Base-by-base conservation (phyloP, 2,113 vertebrate species). In the Sorex fumeus region DNA sequence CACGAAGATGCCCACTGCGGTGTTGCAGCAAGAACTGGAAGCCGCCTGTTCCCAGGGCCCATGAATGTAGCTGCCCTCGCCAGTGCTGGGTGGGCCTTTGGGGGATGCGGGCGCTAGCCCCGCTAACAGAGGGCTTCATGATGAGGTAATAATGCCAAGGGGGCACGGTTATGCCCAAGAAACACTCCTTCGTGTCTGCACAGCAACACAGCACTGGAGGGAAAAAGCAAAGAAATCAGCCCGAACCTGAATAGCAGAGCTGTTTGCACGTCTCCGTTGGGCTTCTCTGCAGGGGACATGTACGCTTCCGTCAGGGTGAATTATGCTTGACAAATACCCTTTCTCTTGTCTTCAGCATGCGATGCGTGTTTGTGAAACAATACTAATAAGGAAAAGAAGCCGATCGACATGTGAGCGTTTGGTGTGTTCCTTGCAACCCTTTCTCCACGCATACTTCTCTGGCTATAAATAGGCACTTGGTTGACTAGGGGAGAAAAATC, bases 401-500 rank as follows among this genome's bases (percentile, higher is more conserved):
- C 91, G 90, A 92, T 75, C 78, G 92, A 79, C 66, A 79, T 27
- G 79, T 45, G 81, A 69, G n/a, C 69, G 45, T 76, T 62, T 76
- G 1, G 0, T 64, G 90, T n/a, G 70, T 92, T 94, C 86, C 93
- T 93, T 79, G 91, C 60, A 94, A 90, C 62, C 79, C 92, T 91
- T 95, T 92, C 92, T 91, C 83, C 92, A 81, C 0, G 28, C 80
- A 93, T 90, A 84, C 70, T 90, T 92, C 95, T 84, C 80, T 6
- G 45, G 86, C 92, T 96, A 94, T 94, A 95, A 95, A 96, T 96
- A 96, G 96, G 78, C 2, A 36, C 8, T 21, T 21, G 36, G 60
- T 93, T 64, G 94, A 89, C 84, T 21, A 43, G 90, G 69, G 89
- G 94, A 94, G 92, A 95, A 96, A 97, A 79, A 69, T 74, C 93